Evolutionary conservation across 2,113 vertebrate genomes (phyloP).

Genomic region (Platichthys stellatus): DNA sequence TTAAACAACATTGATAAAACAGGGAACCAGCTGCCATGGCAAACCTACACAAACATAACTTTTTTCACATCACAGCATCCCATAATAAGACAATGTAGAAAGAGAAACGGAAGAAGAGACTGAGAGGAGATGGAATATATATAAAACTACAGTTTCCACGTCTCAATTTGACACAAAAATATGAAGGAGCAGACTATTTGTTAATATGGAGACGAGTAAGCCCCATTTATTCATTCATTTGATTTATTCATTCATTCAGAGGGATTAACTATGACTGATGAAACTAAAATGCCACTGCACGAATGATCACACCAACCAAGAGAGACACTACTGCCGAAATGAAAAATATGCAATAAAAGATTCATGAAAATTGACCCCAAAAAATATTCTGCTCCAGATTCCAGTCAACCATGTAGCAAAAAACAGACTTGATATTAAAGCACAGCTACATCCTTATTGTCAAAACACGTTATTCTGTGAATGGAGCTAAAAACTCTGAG

Average conservation of each 20-base stretch:
- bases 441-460: not conserved
- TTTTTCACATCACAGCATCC: too few species aligned
- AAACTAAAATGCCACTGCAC: not conserved
- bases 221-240: not conserved
- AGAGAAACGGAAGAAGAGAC: too few species aligned
- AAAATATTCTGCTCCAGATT: not conserved
- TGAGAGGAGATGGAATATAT: too few species aligned
- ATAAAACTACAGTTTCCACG: too few species aligned
- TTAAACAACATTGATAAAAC: too few species aligned
- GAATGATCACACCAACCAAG: not conserved
- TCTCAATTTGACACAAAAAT: not conserved
- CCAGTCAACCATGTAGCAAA: not conserved
- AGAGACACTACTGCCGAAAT: not conserved
- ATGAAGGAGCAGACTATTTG: not conserved
- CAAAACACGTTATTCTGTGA: too few species aligned
- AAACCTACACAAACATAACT: too few species aligned
- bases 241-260: not conserved
- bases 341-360: not conserved
- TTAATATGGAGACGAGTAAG: too few species aligned
- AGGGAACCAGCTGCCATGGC: too few species aligned
- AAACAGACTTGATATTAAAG: too few species aligned
- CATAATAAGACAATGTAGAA: too few species aligned
- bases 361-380: not conserved
- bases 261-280: not conserved
- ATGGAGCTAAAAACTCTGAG: too few species aligned